A percentile compares a stretch with the other conserved stretches of the same genome.
These are phyloP conservation scores for Spodoptera litura DNA, from an alignment of 1,140 invertebrate genomes.

Conservation along the genomic window DNA sequence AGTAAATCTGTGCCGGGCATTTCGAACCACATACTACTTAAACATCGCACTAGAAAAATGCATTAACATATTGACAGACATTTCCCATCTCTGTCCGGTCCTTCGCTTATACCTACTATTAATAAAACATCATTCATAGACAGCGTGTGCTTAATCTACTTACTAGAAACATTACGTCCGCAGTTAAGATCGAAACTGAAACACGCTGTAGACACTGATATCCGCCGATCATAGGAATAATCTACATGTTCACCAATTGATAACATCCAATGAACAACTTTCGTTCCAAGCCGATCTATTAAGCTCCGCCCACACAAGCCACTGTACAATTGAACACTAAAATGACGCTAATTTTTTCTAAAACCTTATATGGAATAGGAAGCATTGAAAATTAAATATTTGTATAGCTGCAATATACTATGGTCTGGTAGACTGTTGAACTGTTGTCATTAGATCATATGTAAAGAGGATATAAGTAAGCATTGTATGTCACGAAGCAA, in stretches of 20 bases:
- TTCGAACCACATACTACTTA: too few species aligned
- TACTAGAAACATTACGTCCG: slow-evolving; percentile 25
- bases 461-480: too few species aligned
- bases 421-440: too few species aligned
- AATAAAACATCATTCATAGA: slow-evolving; percentile 31
- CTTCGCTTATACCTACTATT: background rate
- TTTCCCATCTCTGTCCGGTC: too few species aligned
- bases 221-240: slow-evolving; percentile 56
- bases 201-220: slow-evolving; percentile 45
- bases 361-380: background rate
- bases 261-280: slow-evolving; percentile 84
- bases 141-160: background rate
- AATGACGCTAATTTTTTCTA: slow-evolving; percentile 56
- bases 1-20: too few species aligned
- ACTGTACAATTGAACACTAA: slow-evolving; percentile 63
- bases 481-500: too few species aligned
- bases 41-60: too few species aligned
- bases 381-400: too few species aligned
- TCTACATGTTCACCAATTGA: slow-evolving; percentile 76
- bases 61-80: too few species aligned
- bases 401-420: too few species aligned
- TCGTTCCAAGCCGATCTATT: slow-evolving; percentile 74
- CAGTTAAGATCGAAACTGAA: slow-evolving; percentile 38
- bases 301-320: slow-evolving; percentile 78
- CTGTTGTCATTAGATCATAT: too few species aligned